Conservation (phyloP, 2,113 vertebrate species). For the Neopipo cinnamomea region DNA sequence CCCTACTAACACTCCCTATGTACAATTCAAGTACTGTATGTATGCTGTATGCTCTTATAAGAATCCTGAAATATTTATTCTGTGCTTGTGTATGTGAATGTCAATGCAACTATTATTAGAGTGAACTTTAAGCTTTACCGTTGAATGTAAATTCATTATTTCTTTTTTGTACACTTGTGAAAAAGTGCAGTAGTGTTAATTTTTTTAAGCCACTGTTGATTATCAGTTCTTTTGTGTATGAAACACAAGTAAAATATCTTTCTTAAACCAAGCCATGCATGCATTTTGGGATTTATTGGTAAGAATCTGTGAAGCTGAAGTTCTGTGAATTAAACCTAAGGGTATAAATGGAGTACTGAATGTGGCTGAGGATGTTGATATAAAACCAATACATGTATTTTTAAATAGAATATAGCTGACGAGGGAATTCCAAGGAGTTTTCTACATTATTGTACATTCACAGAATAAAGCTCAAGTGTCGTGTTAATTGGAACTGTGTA, state of each 20-base stretch:
- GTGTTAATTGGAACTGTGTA: conserved; percentile 33
- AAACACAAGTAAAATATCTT: conserved; percentile 84
- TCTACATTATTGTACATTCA: conserved; percentile 23
- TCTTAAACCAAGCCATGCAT: conserved; percentile 80
- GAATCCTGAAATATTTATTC: conserved; percentile 82
- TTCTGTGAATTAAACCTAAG: conserved; percentile 48
- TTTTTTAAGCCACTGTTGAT: conserved; percentile 77
- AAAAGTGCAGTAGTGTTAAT: conserved; percentile 81
- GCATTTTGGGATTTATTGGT: conserved; percentile 78
- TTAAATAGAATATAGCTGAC: neutral
- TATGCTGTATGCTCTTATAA: conserved; percentile 85
- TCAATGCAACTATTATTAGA: conserved; percentile 82
- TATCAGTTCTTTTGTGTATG: conserved; percentile 78
- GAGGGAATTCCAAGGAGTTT: conserved; percentile 41
- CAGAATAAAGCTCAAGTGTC: conserved; percentile 48
- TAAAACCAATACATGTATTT: conserved; percentile 52
- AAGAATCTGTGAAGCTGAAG: conserved; percentile 58
- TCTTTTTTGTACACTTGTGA: conserved; percentile 83
- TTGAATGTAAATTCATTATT: conserved; percentile 84
- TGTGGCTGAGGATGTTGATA: neutral
- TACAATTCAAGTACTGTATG: conserved; percentile 81
- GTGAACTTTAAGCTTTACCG: conserved; percentile 81
- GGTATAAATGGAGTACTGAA: conserved; percentile 43
- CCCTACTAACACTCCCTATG: conserved; percentile 75
- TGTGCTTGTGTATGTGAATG: conserved; percentile 87